A percentile compares a stretch with the other conserved stretches of the same genome.
Conservation (phyloP, 2,888 invertebrate genomes). For the Linyphia triangularis region DNA sequence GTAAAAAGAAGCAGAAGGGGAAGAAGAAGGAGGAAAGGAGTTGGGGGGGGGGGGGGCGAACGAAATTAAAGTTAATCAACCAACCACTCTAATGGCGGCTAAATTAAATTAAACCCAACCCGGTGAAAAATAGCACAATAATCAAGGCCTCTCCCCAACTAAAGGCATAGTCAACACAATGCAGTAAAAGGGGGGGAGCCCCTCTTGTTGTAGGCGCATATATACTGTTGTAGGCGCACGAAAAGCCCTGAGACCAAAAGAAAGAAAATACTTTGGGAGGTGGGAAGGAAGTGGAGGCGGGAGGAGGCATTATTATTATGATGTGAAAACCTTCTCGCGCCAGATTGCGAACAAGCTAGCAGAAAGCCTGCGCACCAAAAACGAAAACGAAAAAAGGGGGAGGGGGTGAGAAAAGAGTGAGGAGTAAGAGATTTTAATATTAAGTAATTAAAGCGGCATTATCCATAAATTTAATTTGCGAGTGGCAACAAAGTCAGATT, state of each 20-base stretch:
- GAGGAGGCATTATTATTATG: conserved; percentile 73
- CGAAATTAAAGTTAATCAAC: conserved; percentile 76
- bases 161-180: conserved; percentile 74
- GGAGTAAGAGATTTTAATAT: conserved; percentile 75
- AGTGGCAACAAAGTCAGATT: conserved; percentile 75
- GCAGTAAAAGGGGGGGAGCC: conserved; percentile 46
- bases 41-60: conserved; percentile 47
- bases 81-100: conserved; percentile 75
- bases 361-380: conserved; percentile 51
- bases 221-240: conserved; percentile 53
- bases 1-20: conserved; percentile 67
- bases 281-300: background rate
- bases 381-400: conserved; percentile 63
- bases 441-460: conserved; percentile 76
- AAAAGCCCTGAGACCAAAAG: conserved; percentile 40
- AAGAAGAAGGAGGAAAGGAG: background rate
- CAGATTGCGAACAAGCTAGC: conserved; percentile 53
- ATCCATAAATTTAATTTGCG: conserved; percentile 76
- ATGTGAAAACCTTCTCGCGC: conserved; percentile 74
- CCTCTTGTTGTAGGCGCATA: conserved; percentile 48
- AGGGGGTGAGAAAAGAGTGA: conserved; percentile 18
- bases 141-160: conserved; percentile 67
- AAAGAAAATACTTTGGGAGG: conserved; percentile 69
- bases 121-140: conserved; percentile 75
- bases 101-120: conserved; percentile 75